Percentiles rank a stretch among this genome's conserved stretches.
Conservation (phyloP, 1,140 invertebrate genomes). For the Andrena cerasifolii region DNA sequence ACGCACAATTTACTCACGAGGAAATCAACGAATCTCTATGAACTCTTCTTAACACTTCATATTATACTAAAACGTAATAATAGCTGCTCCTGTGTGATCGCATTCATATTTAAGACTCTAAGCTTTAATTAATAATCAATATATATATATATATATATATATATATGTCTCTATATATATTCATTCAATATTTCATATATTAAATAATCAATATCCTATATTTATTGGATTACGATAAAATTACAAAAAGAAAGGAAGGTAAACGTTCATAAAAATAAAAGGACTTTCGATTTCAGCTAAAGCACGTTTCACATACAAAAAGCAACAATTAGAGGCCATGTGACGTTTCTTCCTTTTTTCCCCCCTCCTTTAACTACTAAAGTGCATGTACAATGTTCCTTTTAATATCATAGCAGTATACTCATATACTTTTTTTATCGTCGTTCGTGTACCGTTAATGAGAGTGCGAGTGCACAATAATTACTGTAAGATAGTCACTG, state of each 20-base stretch:
- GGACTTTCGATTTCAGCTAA: slow-evolving; percentile 70
- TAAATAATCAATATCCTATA: slow-evolving; percentile 73
- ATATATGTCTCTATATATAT: slow-evolving; percentile 62
- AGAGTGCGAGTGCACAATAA: slow-evolving; percentile 73
- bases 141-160: slow-evolving; percentile 70
- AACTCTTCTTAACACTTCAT: slow-evolving; percentile 51
- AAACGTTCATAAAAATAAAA: slow-evolving; percentile 65
- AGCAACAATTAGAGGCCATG: slow-evolving; percentile 82
- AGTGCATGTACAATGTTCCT: slow-evolving; percentile 79
- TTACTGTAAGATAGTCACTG: slow-evolving; percentile 68
- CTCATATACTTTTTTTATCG: slow-evolving; percentile 63
- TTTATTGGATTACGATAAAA: slow-evolving; percentile 69
- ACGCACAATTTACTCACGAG: slow-evolving; percentile 55
- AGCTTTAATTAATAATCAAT: slow-evolving; percentile 68
- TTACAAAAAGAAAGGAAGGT: slow-evolving; percentile 64
- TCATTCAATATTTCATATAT: slow-evolving; percentile 73
- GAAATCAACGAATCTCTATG: slow-evolving; percentile 56
- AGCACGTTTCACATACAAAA: slow-evolving; percentile 80
- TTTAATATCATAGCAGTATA: slow-evolving; percentile 71
- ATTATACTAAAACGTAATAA: slow-evolving; percentile 62
- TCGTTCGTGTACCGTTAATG: slow-evolving; percentile 62
- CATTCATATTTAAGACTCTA: slow-evolving; percentile 49
- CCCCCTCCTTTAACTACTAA: slow-evolving; percentile 72
- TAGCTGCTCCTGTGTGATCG: slow-evolving; percentile 71
- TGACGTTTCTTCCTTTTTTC: slow-evolving; percentile 59